These are phyloP conservation scores for Spea hammondii DNA, from an alignment of 2,797 vertebrate genomes.

Conservation along the genomic window DNA sequence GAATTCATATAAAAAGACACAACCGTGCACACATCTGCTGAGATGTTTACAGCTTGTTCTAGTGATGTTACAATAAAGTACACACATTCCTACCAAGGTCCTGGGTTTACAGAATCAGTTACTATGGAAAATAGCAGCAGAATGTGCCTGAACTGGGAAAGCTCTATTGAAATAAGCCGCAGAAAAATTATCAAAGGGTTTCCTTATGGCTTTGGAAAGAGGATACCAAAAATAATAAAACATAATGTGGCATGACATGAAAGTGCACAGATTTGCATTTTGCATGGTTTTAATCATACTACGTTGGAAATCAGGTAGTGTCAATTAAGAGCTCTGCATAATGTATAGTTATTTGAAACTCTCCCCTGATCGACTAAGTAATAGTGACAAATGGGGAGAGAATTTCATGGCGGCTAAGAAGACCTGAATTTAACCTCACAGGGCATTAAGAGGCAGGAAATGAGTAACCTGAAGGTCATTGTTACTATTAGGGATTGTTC, in stretches of 20 bases:
- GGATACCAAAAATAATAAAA: slow-evolving; percentile 52
- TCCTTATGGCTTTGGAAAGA: slow-evolving; percentile 46
- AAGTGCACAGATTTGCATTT: slow-evolving; percentile 51
- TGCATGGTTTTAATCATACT: slow-evolving; percentile 44
- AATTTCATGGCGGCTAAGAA: slow-evolving; percentile 51
- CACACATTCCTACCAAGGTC: slow-evolving; percentile 15
- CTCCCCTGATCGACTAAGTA: slow-evolving; percentile 52
- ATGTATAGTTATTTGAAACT: slow-evolving; percentile 51
- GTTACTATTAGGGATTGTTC: slow-evolving; percentile 28
- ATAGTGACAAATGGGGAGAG: slow-evolving; percentile 53
- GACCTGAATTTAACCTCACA: slow-evolving; percentile 51
- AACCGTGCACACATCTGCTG: slow-evolving; percentile 7
- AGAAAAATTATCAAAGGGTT: slow-evolving; percentile 46
- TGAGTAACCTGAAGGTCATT: slow-evolving; percentile 50
- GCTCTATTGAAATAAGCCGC: slow-evolving; percentile 48
- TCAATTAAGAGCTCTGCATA: slow-evolving; percentile 50
- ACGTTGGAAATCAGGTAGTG: slow-evolving; percentile 51
- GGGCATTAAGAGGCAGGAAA: slow-evolving; percentile 48
- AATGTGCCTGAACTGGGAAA: slow-evolving; percentile 38
- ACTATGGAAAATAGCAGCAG: slow-evolving; percentile 42
- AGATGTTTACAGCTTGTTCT: neutral
- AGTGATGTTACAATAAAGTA: slow-evolving; percentile 2
- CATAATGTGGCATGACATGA: slow-evolving; percentile 52
- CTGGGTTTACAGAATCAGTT: slow-evolving; percentile 41
- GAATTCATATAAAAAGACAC: neutral